Conservation (phyloP, 2,797 vertebrate species). For the Garrulus glandarius region DNA sequence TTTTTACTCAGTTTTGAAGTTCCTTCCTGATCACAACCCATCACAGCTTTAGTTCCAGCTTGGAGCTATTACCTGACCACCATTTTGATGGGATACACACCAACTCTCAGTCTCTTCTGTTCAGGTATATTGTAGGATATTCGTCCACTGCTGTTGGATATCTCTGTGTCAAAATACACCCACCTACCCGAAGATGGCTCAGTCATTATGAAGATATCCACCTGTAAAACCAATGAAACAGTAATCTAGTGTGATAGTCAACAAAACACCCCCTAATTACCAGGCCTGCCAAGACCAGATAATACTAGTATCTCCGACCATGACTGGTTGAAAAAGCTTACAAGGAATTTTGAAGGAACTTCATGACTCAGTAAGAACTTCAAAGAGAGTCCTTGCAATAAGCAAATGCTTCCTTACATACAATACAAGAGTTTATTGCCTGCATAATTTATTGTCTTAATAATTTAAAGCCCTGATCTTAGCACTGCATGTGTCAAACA, state of each 20-base stretch:
- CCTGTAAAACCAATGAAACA: conserved; percentile 70
- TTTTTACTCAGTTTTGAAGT: not conserved
- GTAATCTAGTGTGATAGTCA: not conserved
- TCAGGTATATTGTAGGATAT: conserved; percentile 90
- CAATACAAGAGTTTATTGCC: not conserved
- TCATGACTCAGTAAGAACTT: not conserved
- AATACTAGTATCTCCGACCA: not conserved
- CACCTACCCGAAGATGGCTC: conserved; percentile 92
- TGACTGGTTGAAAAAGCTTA: not conserved
- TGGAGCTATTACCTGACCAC: conserved; percentile 88
- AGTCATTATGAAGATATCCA: conserved; percentile 92
- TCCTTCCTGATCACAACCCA: not conserved
- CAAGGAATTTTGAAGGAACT: not conserved
- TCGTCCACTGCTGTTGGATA: conserved; percentile 93
- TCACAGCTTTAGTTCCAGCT: not conserved
- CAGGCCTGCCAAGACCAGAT: not conserved
- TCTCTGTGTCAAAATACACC: conserved; percentile 94
- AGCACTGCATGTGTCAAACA: not conserved
- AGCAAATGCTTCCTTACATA: not conserved
- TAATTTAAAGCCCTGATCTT: not conserved
- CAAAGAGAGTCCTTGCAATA: not conserved
- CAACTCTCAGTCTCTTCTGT: conserved; percentile 86
- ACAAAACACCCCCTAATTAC: not conserved
- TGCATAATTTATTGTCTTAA: not conserved
- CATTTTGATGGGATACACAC: conserved; percentile 97